Conservation (phyloP, 2,888 invertebrate genomes). For the Pasiphila rectangulata region DNA sequence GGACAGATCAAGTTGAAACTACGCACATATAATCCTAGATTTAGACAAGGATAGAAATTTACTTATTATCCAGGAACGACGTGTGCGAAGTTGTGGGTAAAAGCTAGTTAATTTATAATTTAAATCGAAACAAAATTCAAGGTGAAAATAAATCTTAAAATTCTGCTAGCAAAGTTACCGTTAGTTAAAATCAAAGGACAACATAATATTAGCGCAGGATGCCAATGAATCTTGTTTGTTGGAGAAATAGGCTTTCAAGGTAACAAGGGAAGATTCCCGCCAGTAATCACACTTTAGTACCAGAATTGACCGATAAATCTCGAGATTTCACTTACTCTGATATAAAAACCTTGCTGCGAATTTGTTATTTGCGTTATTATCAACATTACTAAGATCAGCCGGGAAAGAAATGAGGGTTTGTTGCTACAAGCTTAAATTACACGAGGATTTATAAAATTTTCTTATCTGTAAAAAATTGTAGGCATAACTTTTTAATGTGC, state of each 20-base stretch:
- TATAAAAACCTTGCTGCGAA: background rate
- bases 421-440: background rate
- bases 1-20: no score
- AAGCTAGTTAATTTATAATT: no score
- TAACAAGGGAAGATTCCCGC: constrained; percentile 33
- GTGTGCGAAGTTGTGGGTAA: no score
- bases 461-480: no score
- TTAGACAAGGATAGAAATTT: no score
- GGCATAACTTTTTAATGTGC: no score
- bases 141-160: background rate
- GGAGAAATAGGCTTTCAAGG: constrained; percentile 45
- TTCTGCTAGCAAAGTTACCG: constrained; percentile 1
- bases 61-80: no score
- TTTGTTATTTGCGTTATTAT: background rate
- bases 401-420: background rate
- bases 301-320: constrained; percentile 3
- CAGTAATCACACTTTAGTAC: constrained; percentile 10
- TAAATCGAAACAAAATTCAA: no score
- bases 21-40: no score
- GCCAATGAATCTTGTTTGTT: constrained; percentile 43
- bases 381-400: background rate
- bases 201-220: constrained; percentile 25
- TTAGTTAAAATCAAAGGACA: background rate
- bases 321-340: background rate
- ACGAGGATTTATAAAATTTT: background rate